Evolutionary conservation across 2,113 vertebrate genomes (phyloP).

Genomic region (Trogon melanurus): DNA sequence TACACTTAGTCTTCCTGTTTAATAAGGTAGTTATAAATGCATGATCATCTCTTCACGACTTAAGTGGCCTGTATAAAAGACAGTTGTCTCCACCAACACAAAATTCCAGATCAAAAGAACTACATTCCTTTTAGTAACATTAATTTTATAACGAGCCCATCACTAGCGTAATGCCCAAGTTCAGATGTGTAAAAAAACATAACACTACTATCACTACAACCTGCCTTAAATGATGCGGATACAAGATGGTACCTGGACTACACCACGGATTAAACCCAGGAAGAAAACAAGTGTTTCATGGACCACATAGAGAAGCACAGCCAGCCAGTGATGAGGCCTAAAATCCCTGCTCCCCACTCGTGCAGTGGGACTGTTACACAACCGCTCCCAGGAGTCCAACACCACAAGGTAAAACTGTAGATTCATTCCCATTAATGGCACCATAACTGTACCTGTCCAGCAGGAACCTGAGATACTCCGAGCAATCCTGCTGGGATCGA

Average conservation of each 20-base stretch:
- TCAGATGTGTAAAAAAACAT: background rate
- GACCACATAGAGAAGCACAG: background rate
- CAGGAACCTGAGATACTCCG: slow-evolving; percentile 95
- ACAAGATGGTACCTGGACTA: background rate
- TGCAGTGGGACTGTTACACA: background rate
- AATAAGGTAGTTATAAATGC: background rate
- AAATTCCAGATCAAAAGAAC: background rate
- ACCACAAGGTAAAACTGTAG: background rate
- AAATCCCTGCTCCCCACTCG: background rate
- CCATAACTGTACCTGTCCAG: slow-evolving; percentile 87
- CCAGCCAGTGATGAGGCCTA: background rate
- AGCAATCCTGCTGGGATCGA: slow-evolving; percentile 97
- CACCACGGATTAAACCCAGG: background rate
- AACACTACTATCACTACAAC: background rate
- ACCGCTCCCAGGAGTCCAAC: background rate
- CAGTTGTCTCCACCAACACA: background rate
- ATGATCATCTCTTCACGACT: background rate
- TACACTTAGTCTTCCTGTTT: background rate
- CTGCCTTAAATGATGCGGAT: background rate
- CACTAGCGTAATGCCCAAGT: background rate
- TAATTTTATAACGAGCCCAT: background rate
- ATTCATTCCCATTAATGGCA: background rate
- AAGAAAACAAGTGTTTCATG: background rate
- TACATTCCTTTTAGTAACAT: background rate
- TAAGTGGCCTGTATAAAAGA: background rate